Percentiles rank a stretch among this genome's conserved stretches.
Conservation (phyloP, 2,797 vertebrate species). For the Nannoperca australis region DNA sequence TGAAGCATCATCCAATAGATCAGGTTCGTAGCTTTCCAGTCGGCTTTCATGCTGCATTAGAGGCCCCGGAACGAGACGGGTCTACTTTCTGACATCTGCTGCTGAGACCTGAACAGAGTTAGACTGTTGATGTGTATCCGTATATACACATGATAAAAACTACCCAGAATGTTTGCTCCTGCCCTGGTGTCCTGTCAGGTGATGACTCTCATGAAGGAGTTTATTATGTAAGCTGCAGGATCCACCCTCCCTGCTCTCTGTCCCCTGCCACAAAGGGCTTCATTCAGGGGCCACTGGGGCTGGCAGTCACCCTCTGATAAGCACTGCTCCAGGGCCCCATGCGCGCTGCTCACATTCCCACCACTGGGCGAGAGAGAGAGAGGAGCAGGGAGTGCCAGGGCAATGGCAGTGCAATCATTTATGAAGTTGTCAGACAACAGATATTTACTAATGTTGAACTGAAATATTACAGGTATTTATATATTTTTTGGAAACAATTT, state of each 20-base stretch:
- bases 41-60: neutral
- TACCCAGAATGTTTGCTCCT: conserved; percentile 11
- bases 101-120: neutral
- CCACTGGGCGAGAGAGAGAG: neutral
- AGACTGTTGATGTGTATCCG: neutral
- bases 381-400: neutral
- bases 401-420: neutral
- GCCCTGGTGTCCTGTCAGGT: conserved; percentile 63
- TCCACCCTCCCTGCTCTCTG: conserved; percentile 42
- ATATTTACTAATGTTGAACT: conserved; percentile 9
- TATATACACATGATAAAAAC: neutral
- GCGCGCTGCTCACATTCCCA: conserved; percentile 24
- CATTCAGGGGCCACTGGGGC: conserved; percentile 74
- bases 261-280: conserved; percentile 74
- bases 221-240: conserved; percentile 72
- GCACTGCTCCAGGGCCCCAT: conserved; percentile 41
- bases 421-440: neutral
- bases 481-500: neutral
- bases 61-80: neutral
- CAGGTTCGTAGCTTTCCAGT: conserved; percentile 1
- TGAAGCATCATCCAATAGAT: neutral
- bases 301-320: conserved; percentile 59
- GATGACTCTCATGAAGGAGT: conserved; percentile 75
- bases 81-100: neutral
- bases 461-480: neutral